Evolutionary conservation across 2,888 invertebrate genomes (phyloP).

Genomic region (Drepana falcataria): DNA sequence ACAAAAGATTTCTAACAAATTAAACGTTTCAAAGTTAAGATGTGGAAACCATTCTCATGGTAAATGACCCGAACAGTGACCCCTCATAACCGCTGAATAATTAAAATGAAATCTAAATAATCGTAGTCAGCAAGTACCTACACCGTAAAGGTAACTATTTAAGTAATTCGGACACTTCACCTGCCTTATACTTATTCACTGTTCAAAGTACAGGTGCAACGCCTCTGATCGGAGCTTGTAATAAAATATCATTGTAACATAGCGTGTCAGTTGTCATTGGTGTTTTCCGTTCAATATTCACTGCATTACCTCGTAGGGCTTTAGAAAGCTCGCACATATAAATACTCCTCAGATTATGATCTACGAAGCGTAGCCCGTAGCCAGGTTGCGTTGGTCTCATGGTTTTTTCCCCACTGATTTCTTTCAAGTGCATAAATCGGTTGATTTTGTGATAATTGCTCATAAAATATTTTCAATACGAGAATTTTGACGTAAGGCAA

Average conservation of each 20-base stretch:
- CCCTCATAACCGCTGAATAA: not conserved
- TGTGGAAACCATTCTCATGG: constrained; percentile 10
- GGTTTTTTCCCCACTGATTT: constrained; percentile 11
- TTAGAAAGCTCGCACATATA: constrained; percentile 73
- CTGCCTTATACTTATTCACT: constrained; percentile 36
- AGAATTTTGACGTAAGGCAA: too few relatives aligned
- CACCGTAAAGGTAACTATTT: constrained; percentile 3
- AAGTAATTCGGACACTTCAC: constrained; percentile 41
- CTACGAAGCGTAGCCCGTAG: constrained; percentile 76
- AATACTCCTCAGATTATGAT: constrained; percentile 76
- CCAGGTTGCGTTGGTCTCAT: constrained; percentile 39
- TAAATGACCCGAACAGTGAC: not conserved
- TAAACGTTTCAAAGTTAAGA: constrained; percentile 50
- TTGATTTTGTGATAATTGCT: constrained; percentile 5
- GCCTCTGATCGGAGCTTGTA: constrained; percentile 36
- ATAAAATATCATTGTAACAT: constrained; percentile 43
- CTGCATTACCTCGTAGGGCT: constrained; percentile 27
- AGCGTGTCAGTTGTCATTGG: constrained; percentile 59
- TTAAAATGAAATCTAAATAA: not conserved
- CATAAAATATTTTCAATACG: not conserved
- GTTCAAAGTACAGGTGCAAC: constrained; percentile 23
- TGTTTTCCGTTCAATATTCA: constrained; percentile 39
- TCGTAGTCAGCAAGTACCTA: not conserved
- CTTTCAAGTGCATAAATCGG: constrained; percentile 18
- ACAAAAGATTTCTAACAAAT: not conserved